Base-by-base conservation (phyloP, 1,140 invertebrate species). In the Papilio dardanus region DNA sequence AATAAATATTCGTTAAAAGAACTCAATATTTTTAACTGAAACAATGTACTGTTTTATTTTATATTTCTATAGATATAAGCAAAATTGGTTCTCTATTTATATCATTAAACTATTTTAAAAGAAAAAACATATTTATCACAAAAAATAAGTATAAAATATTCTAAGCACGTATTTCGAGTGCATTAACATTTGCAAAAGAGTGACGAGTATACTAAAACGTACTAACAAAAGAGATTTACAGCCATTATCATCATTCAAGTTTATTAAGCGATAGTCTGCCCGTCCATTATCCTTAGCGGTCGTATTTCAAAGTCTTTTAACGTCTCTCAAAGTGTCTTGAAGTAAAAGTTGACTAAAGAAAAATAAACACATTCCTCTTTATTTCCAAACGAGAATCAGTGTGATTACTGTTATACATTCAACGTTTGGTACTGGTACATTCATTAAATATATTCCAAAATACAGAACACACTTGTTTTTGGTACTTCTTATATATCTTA, bases 221-320 rank as follows among this genome's bases (percentile, higher is more conserved):
- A 37, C 54, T n/a, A 62, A 62, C 54, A 62, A 62, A 28, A 62
- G 54, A 62, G 54, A 62, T 62, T 62, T 30, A 62, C 54, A 28
- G 21, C 54, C 54, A 62, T 62, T 62, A 62, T 28, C 54, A 62
- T 62, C 54, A 28, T 62, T 30, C 24, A 30, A 62, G 21, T 62
- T 62, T 28, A 62, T 62, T 30, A 54, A 54, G 50, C 50, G 50
- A 54, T 54, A 54, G 50, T 54, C 50, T 54, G 21, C 10, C 50
- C 19, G 50, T 54, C 50, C 50, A 54, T 54, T 54, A 24, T 54
- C 50, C 21, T 54, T 54, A 28, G 50, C 21, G 50, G 50, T 54
- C 50, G 21, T 54, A 12, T 54, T 54, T 54, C 50, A 54, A 21
- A 54, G 50, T 28, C 50, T 54, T 54, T 54, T 54, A 24, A 54